Conservation (phyloP, 2,797 vertebrate species). For the Macroramphosus scolopax region DNA sequence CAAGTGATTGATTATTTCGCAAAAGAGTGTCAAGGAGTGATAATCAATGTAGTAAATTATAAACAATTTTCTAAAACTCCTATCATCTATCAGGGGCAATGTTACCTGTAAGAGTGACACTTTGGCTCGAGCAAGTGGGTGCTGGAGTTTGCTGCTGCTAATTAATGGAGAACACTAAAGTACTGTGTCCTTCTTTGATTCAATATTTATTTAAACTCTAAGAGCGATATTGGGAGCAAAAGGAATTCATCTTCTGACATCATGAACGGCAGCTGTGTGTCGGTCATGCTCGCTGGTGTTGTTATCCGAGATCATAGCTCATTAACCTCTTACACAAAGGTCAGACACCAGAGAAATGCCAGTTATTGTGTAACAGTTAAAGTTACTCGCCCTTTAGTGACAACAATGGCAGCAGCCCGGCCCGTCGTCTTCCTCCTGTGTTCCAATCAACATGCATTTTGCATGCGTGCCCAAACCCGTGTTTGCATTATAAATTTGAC, state of each 20-base stretch:
- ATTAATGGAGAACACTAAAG: no score
- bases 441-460: conserved; percentile 71
- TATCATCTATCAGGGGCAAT: no score
- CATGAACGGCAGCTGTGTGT: conserved; percentile 3
- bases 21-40: no score
- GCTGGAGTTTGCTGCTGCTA: no score
- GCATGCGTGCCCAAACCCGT: conserved; percentile 61
- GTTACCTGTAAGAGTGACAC: no score
- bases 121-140: no score
- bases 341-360: conserved; percentile 52
- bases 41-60: no score
- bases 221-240: no score
- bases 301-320: conserved; percentile 29
- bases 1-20: no score
- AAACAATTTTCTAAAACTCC: no score
- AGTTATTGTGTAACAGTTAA: conserved; percentile 56
- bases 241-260: neutral
- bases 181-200: no score
- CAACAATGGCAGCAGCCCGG: conserved; percentile 46
- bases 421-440: conserved; percentile 36
- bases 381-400: conserved; percentile 50
- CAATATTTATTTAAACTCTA: no score
- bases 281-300: neutral
- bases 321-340: conserved; percentile 46
- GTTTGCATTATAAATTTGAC: conserved; percentile 75